Conservation (phyloP, 2,797 vertebrate species). For the Propithecus deckenii region DNA sequence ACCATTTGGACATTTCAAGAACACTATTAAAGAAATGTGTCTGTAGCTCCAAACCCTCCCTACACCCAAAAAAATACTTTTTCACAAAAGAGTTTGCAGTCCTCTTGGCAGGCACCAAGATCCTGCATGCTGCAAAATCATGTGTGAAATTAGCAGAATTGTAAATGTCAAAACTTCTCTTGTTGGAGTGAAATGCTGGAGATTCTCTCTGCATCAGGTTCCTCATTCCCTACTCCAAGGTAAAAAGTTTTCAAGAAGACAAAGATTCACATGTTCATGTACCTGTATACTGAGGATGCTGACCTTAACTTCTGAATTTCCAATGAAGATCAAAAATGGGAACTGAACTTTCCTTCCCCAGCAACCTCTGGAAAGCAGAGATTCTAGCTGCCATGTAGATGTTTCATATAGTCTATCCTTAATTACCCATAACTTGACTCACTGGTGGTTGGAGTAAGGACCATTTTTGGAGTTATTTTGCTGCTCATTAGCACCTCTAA, state of each 20-base stretch:
- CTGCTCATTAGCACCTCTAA: constrained; percentile 33
- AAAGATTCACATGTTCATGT: neutral
- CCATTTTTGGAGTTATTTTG: neutral
- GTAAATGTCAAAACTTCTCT: constrained; percentile 74
- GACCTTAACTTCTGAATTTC: neutral
- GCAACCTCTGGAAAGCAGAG: neutral
- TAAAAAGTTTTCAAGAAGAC: neutral
- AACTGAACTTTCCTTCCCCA: neutral
- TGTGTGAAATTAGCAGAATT: constrained; percentile 78
- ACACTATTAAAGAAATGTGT: constrained; percentile 73
- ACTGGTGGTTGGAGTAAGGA: neutral
- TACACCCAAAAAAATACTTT: constrained; percentile 54
- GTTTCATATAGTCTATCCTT: neutral
- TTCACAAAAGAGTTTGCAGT: constrained; percentile 55
- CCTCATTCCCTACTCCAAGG: neutral
- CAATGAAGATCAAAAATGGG: neutral
- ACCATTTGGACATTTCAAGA: constrained; percentile 77
- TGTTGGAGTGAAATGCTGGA: constrained; percentile 28
- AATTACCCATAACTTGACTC: neutral
- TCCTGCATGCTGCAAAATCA: constrained; percentile 62
- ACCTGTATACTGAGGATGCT: neutral
- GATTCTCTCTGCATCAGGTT: neutral
- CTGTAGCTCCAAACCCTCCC: constrained; percentile 60
- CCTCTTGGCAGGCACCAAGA: constrained; percentile 74
- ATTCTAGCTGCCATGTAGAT: neutral